Percentiles rank a stretch among this genome's conserved stretches.
Conservation (phyloP, 2,888 invertebrate species). For the Scaptomyza parva region DNA sequence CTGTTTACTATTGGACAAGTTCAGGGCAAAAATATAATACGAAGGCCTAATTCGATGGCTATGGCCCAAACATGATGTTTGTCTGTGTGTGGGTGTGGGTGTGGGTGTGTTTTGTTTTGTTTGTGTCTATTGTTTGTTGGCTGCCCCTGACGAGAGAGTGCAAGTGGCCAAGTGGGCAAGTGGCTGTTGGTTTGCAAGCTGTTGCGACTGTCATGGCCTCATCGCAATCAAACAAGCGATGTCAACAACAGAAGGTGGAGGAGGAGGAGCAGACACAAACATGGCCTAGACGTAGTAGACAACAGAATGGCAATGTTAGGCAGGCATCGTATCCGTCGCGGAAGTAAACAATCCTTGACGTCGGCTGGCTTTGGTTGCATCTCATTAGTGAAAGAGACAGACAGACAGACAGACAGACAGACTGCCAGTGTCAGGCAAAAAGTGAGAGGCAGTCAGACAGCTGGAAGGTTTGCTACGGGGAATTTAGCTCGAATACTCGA, state of each 20-base stretch:
- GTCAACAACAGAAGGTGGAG: constrained; percentile 1
- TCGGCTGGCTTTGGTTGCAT: constrained; percentile 59
- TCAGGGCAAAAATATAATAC: constrained; percentile 41
- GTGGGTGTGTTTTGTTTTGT: constrained; percentile 7
- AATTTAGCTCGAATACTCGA: constrained; percentile 30
- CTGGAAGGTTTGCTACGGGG: background rate
- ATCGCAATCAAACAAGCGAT: constrained; percentile 33
- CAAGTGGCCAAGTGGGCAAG: constrained; percentile 55
- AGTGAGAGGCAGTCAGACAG: constrained; percentile 12
- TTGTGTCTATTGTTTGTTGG: constrained; percentile 35
- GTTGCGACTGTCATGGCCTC: constrained; percentile 60
- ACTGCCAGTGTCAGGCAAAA: constrained; percentile 9
- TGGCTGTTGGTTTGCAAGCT: constrained; percentile 55
- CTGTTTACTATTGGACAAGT: constrained; percentile 45
- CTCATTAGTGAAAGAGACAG: constrained; percentile 63
- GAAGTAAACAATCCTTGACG: constrained; percentile 79
- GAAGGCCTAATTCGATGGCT: constrained; percentile 39
- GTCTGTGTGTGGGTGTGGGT: background rate
- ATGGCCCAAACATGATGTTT: constrained; percentile 10
- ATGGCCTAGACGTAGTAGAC: constrained; percentile 53
- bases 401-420: constrained; percentile 5
- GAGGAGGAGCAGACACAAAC: constrained; percentile 25
- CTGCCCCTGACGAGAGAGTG: constrained; percentile 57
- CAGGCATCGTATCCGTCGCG: constrained; percentile 61
- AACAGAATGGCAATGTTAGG: constrained; percentile 45